Base-by-base conservation (phyloP, 2,797 vertebrate genomes). In the Anabas testudineus region DNA sequence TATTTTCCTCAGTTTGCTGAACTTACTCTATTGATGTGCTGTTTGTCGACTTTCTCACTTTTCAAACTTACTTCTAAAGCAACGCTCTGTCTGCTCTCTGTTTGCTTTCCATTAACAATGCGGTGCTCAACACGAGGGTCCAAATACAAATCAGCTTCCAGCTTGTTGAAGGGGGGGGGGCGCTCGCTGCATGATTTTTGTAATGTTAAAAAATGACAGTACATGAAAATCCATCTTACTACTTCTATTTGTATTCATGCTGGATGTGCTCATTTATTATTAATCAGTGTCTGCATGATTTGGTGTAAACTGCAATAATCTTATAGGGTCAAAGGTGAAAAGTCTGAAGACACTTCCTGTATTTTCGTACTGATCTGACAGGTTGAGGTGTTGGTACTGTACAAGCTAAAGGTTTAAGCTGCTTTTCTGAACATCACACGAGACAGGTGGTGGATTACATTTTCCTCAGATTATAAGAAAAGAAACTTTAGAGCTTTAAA, bases 31-130 rank as follows among this genome's bases (percentile, higher is more conserved):
- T 90, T 86, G 88, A 90, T 90, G 87, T 81, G 19, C 81, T 64
- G 81, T 86, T 87, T 83, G 79, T 87, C 78, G 39, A 69, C 74
- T 85, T 86, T 82, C 59, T 70, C 69, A 81, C 82, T 87, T 78
- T 56, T 78, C 83, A 80, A 87, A 90, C 81, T 88, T 71, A 79
- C 87, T 89, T 89, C 84, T 82, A 82, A 87, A 66, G 76, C 43
- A 21, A 22, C 51, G 34, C 64, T 70, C 69, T 28, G 57, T 66
- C 82, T 82, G 52, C 58, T 79, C 70, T 24, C 65, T 59, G 37
- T 69, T 47, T 39, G 55, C 14, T 37, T 71, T 49, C 60, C 45
- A 32, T 62, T 63, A 71, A 72, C 69, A 72, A 79, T 67, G 61
- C 16, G 9, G 8, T 53, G 48, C 70, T 36, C 60, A 22, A 51